Percentiles rank a stretch among this genome's conserved stretches.
Conservation (phyloP, 1,140 invertebrate genomes). For the Andricus grossulariae region DNA sequence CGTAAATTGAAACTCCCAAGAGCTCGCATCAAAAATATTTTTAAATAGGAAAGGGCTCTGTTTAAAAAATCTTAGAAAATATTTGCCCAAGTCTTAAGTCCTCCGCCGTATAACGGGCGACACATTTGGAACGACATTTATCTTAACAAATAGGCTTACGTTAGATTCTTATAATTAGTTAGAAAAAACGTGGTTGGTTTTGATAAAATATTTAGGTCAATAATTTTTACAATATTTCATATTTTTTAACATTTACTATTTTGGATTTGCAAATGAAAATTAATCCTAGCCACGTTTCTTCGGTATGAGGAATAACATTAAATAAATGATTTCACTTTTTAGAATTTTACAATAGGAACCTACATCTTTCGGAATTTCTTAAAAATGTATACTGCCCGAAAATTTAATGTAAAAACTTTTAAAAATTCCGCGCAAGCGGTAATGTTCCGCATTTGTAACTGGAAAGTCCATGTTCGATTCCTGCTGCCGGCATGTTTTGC, state of each 20-base stretch:
- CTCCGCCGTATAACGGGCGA: constrained; percentile 27
- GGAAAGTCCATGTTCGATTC: too few species aligned
- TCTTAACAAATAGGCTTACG: constrained; percentile 15
- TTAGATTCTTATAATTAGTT: not conserved
- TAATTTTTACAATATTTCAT: too few species aligned
- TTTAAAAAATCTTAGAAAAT: constrained; percentile 19
- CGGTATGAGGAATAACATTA: not conserved
- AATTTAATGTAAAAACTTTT: too few species aligned
- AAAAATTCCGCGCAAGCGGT: too few species aligned
- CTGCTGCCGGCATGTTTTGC: too few species aligned
- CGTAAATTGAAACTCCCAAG: not conserved
- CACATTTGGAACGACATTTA: constrained; percentile 22
- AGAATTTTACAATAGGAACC: not conserved
- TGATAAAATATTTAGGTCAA: not conserved
- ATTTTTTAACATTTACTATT: too few species aligned
- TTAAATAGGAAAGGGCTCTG: not conserved
- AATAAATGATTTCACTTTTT: not conserved
- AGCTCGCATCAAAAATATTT: not conserved
- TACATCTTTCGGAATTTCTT: too few species aligned
- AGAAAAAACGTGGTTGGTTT: constrained; percentile 4
- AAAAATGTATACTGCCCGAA: too few species aligned
- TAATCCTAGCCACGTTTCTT: not conserved
- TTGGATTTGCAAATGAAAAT: too few species aligned
- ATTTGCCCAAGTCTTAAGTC: constrained; percentile 20
- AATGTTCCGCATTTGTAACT: too few species aligned